phyloP scores from a whole-genome alignment of 2,888 invertebrate genomes.

The Epinotia ramella region DNA sequence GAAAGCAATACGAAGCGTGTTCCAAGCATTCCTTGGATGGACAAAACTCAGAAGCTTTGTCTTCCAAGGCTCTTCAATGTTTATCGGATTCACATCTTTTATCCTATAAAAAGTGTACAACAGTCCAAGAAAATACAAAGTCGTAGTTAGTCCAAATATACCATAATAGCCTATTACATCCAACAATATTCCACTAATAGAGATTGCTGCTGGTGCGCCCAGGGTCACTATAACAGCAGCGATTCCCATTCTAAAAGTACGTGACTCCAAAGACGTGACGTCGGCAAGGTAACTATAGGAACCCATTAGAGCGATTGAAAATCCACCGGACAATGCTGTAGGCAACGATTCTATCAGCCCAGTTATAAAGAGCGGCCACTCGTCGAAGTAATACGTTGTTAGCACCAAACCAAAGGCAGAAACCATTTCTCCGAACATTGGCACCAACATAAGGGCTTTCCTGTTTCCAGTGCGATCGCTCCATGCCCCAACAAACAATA shows the following conservation, averaged over 20 bases:
- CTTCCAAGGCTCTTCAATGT: constrained; percentile 60
- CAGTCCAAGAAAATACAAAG: constrained; percentile 68
- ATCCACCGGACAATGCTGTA: constrained; percentile 85
- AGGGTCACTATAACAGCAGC: constrained; percentile 82
- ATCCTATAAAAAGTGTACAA: constrained; percentile 70
- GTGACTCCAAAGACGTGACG: constrained; percentile 83
- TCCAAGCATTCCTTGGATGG: constrained; percentile 71
- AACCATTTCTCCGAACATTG: constrained; percentile 83
- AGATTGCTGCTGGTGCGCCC: constrained; percentile 79
- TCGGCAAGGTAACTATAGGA: constrained; percentile 87
- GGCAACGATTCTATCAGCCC: constrained; percentile 83
- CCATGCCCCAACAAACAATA: constrained; percentile 87
- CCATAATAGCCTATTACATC: constrained; percentile 77
- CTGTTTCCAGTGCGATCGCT: constrained; percentile 85
- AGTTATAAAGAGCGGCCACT: constrained; percentile 83
- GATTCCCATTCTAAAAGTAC: constrained; percentile 87
- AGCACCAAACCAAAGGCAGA: constrained; percentile 80
- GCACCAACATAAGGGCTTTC: constrained; percentile 84
- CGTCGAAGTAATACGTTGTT: constrained; percentile 82
- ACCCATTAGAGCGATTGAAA: constrained; percentile 84
- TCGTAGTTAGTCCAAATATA: constrained; percentile 68
- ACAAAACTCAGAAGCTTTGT: constrained; percentile 67
- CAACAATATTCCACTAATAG: constrained; percentile 81
- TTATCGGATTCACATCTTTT: constrained; percentile 65
- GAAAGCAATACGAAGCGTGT: constrained; percentile 74